Base-by-base conservation (phyloP, 1,140 invertebrate species). In the Bombus breviceps region DNA sequence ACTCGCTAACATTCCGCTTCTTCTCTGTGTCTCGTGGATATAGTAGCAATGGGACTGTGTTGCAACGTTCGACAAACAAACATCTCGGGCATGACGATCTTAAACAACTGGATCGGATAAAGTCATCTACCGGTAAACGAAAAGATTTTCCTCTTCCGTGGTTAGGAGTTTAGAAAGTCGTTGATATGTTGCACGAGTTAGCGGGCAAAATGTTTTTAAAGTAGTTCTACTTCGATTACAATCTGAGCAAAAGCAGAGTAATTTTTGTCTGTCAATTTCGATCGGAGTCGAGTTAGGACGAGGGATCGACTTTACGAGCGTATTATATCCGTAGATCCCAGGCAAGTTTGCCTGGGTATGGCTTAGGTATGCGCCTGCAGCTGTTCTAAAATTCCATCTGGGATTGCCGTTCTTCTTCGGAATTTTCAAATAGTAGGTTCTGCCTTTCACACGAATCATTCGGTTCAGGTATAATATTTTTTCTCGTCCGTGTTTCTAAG, bases 301-400 rank as follows among this genome's bases (percentile, higher is more conserved):
- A 64, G 53, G 41, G 47, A 39, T 39, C 83, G 83, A 74, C 57
- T 85, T 74, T 80, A 81, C 83, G 83, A 59, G 69, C 57, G 73
- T 68, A 53, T 53, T 53, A 53, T 53, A 47, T 81, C 69, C 18
- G 62, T 83, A 77, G 57, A 73, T 25, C 81, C 5, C 79, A 69
- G 39, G 73, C n/a, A 59, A 39, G 53, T 22, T 22, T 66, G 59
- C 32, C 22, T 32, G 79, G 69, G 68, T 86, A 88, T 90, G 86
- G 89, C 71, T 88, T 92, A 90, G 91, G 83, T 87, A 90, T 86
- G 86, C 88, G 80, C 43, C 75, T 86, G 88, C 89, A 85, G 88
- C 86, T 88, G 86, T 80, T 81, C 59, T 13, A 74, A 90, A 87
- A 90, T 90, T 86, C 86, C 79, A 85, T 59, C 64, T 64, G 37